These are phyloP conservation scores for Mesaphorura yosii DNA, from an alignment of 1,140 invertebrate species.

Conservation along the genomic window DNA sequence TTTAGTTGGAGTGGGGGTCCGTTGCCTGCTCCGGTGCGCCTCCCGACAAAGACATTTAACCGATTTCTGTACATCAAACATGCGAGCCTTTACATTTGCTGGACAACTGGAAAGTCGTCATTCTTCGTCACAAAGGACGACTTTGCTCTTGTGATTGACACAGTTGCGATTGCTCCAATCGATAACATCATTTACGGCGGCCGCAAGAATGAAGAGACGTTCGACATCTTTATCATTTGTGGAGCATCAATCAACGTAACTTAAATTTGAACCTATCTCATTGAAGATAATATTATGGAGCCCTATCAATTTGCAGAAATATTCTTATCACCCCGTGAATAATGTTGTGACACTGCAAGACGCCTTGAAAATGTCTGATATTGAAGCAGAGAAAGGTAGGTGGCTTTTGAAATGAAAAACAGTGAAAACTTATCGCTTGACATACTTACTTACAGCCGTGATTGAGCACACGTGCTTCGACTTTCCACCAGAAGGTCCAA, in stretches of 20 bases:
- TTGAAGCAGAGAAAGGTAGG: constrained; percentile 21
- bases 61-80: constrained; percentile 19
- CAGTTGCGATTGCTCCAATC: constrained; percentile 21
- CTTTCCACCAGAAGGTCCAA: constrained; percentile 16
- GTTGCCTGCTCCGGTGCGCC: not conserved
- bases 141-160: constrained; percentile 19
- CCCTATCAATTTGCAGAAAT: constrained; percentile 19
- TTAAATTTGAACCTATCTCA: not conserved
- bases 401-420: no score
- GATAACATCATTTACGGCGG: constrained; percentile 21
- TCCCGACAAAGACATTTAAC: constrained; percentile 16
- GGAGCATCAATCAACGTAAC: not conserved
- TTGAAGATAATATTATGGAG: not conserved
- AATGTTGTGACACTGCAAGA: constrained; percentile 25
- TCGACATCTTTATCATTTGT: constrained; percentile 20
- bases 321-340: constrained; percentile 17
- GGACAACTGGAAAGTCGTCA: constrained; percentile 13
- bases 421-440: no score
- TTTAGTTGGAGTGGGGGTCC: constrained; percentile 18
- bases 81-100: constrained; percentile 16
- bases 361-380: constrained; percentile 23
- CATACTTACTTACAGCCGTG: no score
- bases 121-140: constrained; percentile 25
- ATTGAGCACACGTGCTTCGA: constrained; percentile 26
- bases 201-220: constrained; percentile 13